Evolutionary conservation across 1,140 invertebrate species (phyloP).

Genomic region (Brachionus koreanus): DNA sequence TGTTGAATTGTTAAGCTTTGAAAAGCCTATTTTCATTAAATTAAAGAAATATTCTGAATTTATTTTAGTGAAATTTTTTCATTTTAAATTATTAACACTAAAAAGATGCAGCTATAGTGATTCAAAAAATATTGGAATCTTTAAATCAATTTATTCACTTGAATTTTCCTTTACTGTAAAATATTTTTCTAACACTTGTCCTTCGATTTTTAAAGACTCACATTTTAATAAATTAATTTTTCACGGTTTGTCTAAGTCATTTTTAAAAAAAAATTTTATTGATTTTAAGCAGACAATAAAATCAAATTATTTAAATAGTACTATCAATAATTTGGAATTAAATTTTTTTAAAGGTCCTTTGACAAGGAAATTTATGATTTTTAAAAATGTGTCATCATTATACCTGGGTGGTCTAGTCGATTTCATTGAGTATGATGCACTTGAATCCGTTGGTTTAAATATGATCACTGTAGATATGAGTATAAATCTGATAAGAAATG

Average conservation of each 20-base stretch:
- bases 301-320: neutral
- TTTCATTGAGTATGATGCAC: neutral
- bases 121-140: neutral
- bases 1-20: too few species aligned
- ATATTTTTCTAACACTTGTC: neutral
- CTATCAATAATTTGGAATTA: neutral
- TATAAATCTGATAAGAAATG: neutral
- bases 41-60: too few species aligned
- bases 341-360: neutral
- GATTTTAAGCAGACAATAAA: neutral
- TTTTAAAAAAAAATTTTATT: neutral
- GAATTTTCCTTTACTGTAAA: neutral
- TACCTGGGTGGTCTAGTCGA: neutral
- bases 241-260: neutral
- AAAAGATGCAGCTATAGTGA: too few species aligned
- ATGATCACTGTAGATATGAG: neutral
- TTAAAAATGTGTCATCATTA: neutral
- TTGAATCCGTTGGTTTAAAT: neutral
- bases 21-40: too few species aligned
- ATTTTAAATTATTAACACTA: too few species aligned
- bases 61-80: too few species aligned
- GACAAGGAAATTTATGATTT: neutral
- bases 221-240: neutral
- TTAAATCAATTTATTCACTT: neutral
- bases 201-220: neutral